Conservation (phyloP, 2,797 vertebrate genomes). For the Craterocephalus amniculus region DNA sequence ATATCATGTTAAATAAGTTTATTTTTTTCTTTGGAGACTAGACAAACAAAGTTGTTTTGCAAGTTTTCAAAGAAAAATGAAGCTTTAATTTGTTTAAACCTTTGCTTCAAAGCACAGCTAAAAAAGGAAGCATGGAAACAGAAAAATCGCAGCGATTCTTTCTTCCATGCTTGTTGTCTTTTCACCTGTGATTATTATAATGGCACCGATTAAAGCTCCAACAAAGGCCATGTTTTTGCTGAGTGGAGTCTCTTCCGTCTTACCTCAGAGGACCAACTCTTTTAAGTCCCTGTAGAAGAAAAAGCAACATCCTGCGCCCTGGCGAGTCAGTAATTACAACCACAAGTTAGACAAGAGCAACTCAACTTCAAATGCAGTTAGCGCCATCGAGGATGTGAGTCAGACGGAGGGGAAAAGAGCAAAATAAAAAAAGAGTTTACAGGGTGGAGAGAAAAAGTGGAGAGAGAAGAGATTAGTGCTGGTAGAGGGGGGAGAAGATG, state of each 20-base stretch:
- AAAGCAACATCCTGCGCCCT: constrained; percentile 67
- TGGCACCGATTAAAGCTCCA: constrained; percentile 45
- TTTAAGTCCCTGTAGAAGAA: constrained; percentile 40
- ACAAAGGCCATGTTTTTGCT: constrained; percentile 32
- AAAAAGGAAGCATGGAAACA: constrained; percentile 7
- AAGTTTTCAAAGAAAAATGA: constrained; percentile 9
- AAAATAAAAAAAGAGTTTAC: constrained; percentile 53
- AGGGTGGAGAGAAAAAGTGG: constrained; percentile 43
- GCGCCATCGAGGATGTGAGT: constrained; percentile 59
- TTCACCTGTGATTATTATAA: constrained; percentile 53
- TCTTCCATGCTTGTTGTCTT: constrained; percentile 3
- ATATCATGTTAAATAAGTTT: not conserved
- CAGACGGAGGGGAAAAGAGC: constrained; percentile 50
- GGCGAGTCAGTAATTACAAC: constrained; percentile 66
- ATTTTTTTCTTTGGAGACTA: not conserved
- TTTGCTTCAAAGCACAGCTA: constrained; percentile 7
- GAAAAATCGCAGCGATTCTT: constrained; percentile 19
- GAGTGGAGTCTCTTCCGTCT: constrained; percentile 40
- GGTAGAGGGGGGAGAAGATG: constrained; percentile 64
- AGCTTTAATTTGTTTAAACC: constrained; percentile 10
- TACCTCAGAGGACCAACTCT: constrained; percentile 47
- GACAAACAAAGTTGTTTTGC: not conserved
- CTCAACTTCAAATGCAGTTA: constrained; percentile 64
- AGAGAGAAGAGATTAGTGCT: constrained; percentile 63
- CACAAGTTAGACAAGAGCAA: constrained; percentile 49